Conservation (phyloP, 2,797 vertebrate genomes). For the Nyctibius grandis region DNA sequence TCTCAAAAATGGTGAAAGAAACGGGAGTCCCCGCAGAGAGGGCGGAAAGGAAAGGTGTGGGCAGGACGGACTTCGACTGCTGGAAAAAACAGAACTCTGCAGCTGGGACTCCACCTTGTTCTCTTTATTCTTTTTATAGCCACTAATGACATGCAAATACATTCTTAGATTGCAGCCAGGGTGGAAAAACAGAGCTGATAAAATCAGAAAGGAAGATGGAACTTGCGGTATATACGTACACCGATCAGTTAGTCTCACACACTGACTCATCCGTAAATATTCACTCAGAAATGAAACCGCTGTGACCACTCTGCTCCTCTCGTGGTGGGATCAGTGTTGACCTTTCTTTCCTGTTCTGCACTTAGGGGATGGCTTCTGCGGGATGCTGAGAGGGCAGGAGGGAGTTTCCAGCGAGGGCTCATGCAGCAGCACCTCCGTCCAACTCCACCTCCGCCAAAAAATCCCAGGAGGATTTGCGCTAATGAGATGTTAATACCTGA, state of each 20-base stretch:
- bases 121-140: background rate
- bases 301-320: background rate
- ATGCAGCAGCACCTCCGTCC: background rate
- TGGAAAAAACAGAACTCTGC: slow-evolving; percentile 16
- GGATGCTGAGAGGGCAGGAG: background rate
- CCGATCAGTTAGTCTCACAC: background rate
- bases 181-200: slow-evolving; percentile 34
- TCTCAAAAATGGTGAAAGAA: background rate
- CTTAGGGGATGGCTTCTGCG: background rate
- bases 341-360: background rate
- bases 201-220: slow-evolving; percentile 51
- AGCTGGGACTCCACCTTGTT: background rate
- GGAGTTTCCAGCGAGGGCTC: slow-evolving; percentile 5
- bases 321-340: background rate
- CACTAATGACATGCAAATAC: slow-evolving; percentile 1
- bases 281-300: background rate
- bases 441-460: background rate
- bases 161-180: slow-evolving; percentile 63
- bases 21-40: background rate
- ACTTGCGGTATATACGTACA: background rate
- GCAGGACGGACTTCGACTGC: slow-evolving; percentile 5
- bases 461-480: background rate
- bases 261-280: background rate
- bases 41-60: background rate
- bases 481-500: background rate